Evolutionary conservation across 2,888 invertebrate genomes (phyloP).

Genomic region (Sympetrum striolatum): DNA sequence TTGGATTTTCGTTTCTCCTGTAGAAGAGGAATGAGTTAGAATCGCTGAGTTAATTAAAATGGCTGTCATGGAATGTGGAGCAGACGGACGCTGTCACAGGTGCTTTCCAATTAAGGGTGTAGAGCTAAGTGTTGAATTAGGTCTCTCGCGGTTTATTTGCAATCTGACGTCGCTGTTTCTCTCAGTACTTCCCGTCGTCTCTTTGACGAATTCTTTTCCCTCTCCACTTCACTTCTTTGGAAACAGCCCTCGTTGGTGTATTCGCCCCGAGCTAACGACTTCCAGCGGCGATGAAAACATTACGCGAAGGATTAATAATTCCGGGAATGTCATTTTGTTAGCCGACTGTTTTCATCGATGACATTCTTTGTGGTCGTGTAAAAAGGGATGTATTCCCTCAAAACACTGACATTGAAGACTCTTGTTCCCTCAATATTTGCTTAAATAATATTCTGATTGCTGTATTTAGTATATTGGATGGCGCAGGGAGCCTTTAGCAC

Average conservation of each 20-base stretch:
- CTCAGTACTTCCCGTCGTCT: not conserved
- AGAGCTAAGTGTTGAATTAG: slow-evolving; percentile 40
- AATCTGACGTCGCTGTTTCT: slow-evolving; percentile 28
- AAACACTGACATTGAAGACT: not conserved
- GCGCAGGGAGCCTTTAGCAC: too few species aligned
- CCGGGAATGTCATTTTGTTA: not conserved
- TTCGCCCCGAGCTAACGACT: not conserved
- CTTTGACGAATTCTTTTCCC: slow-evolving; percentile 5
- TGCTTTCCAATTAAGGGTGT: slow-evolving; percentile 42
- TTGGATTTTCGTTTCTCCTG: slow-evolving; percentile 30
- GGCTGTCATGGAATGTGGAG: slow-evolving; percentile 43
- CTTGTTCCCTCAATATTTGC: too few species aligned
- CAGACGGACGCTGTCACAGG: slow-evolving; percentile 39
- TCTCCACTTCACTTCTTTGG: not conserved
- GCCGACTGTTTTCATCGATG: not conserved
- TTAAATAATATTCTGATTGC: too few species aligned
- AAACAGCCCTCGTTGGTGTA: not conserved
- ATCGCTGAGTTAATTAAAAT: slow-evolving; percentile 35
- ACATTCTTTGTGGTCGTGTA: not conserved
- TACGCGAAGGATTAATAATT: not conserved
- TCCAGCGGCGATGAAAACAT: not conserved
- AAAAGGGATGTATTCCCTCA: not conserved
- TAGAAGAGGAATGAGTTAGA: slow-evolving; percentile 1
- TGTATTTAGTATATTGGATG: too few species aligned
- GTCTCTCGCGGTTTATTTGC: slow-evolving; percentile 36